Evolutionary conservation across 2,888 invertebrate species (phyloP).

Genomic region (Leptopterna dolabrata): DNA sequence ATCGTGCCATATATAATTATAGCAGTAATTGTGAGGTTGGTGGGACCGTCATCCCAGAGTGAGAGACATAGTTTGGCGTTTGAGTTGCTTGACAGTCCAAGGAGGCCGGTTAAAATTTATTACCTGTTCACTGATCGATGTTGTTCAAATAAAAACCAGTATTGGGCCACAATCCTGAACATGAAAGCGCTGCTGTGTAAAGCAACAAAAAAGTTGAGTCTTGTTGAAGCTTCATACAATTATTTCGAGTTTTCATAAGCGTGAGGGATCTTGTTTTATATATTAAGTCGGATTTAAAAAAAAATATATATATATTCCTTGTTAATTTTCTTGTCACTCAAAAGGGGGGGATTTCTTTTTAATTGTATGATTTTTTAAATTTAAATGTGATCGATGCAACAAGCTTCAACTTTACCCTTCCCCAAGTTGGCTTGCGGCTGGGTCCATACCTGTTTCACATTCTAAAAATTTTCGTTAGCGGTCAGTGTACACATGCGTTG

Average conservation of each 20-base stretch:
- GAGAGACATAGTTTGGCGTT: background rate
- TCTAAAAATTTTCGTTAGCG: conserved; percentile 34
- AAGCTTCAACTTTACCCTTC: conserved; percentile 40
- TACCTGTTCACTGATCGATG: background rate
- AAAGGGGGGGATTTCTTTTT: background rate
- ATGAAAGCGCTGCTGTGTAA: background rate
- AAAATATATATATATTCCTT: background rate
- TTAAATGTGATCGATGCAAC: conserved; percentile 28
- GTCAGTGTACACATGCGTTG: background rate
- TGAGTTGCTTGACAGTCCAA: background rate
- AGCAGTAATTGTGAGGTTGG: background rate
- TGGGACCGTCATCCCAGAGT: background rate
- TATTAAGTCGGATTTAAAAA: background rate
- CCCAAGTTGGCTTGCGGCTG: conserved; percentile 38
- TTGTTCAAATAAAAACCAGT: background rate
- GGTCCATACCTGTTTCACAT: conserved; percentile 39
- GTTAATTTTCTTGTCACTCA: background rate
- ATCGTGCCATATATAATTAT: background rate
- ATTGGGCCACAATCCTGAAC: background rate
- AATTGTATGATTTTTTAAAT: background rate
- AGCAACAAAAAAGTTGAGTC: conserved; percentile 23
- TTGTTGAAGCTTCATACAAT: conserved; percentile 38
- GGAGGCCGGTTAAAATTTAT: background rate
- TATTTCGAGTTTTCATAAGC: background rate
- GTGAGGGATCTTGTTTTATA: background rate